A percentile compares a stretch with the other conserved stretches of the same genome.
These are phyloP conservation scores for Luffia ferchaultella DNA, from an alignment of 2,888 invertebrate genomes.

Conservation along the genomic window DNA sequence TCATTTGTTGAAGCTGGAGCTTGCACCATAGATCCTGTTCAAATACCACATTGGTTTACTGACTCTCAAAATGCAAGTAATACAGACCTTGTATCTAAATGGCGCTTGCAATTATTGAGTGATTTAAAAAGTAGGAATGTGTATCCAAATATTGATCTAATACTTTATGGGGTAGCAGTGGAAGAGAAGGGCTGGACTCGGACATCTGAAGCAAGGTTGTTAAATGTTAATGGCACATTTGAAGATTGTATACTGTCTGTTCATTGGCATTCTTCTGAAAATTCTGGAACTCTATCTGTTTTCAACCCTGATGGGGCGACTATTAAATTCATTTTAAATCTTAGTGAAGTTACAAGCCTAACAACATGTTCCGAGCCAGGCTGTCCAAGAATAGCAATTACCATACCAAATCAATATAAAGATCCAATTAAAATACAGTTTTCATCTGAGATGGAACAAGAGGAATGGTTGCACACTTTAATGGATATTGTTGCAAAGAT, in stretches of 20 bases:
- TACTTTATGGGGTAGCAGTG: slow-evolving; percentile 77
- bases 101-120: slow-evolving; percentile 78
- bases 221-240: slow-evolving; percentile 58
- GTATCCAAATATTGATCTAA: slow-evolving; percentile 52
- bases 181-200: slow-evolving; percentile 89
- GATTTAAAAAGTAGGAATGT: slow-evolving; percentile 69
- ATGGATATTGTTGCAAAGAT: slow-evolving; percentile 80
- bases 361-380: slow-evolving; percentile 83
- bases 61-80: slow-evolving; percentile 68
- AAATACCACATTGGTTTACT: slow-evolving; percentile 81
- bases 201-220: slow-evolving; percentile 79
- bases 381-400: slow-evolving; percentile 77
- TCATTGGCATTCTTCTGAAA: slow-evolving; percentile 81
- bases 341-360: slow-evolving; percentile 80
- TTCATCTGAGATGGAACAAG: slow-evolving; percentile 82
- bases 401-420: slow-evolving; percentile 71
- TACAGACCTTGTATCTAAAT: slow-evolving; percentile 74
- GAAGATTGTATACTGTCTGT: slow-evolving; percentile 83
- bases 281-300: slow-evolving; percentile 78
- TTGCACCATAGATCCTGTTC: slow-evolving; percentile 75
- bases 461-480: slow-evolving; percentile 88
- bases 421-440: slow-evolving; percentile 78
- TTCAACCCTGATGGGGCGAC: slow-evolving; percentile 80
- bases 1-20: slow-evolving; percentile 83
- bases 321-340: slow-evolving; percentile 75